Evolutionary conservation across 2,113 vertebrate genomes (phyloP), one percentile per base, ranked within the genome.

Genomic region (Oryzias melastigma): DNA sequence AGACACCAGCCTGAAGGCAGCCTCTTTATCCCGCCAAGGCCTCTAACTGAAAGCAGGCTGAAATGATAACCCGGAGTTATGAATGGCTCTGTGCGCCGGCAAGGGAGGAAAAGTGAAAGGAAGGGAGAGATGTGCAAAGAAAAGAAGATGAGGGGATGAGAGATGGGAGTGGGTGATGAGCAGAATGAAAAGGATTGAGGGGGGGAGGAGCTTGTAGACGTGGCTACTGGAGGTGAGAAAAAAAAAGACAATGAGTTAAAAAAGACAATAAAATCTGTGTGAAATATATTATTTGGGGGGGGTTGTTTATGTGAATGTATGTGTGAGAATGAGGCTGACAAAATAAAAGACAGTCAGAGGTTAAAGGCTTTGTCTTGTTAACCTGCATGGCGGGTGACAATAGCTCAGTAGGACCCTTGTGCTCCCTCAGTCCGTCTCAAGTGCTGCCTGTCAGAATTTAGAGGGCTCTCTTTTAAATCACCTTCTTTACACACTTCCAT

Each of bases 41-140:
- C 58, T 72, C 0, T 16, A 78, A 84, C 64, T 81, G 75, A 86
- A 82, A 82, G 74, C 66, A 68, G 83, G 83, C 83, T 80, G 70
- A 88, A 85, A 87, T 79, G 65, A 86, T 85, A 84, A 82, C 75
- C 73, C 73, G 62, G 68, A 85, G 69, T 83, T 83, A 81, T 85
- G 81, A 81, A 82, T 75, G 66, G 63, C 18, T 78, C 68, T 68
- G 65, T 72, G 73, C 77, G 56, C 57, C 18, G 24, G 66, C 76
- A 70, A 76, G 61, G n/a, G 62, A 58, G 62, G 12, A 59, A 66
- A 29, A 54, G 62, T 3, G 49, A 65, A 50, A 65, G 72, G 59
- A 20, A 54, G 69, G 0, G 10, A 47, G 63, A 65, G 68, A 62
- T 20, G 4, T 15, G 55, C 27, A 74, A 45, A 63, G 44, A 52